Conservation (phyloP, 1,140 invertebrate genomes). For the Anastrepha obliqua region DNA sequence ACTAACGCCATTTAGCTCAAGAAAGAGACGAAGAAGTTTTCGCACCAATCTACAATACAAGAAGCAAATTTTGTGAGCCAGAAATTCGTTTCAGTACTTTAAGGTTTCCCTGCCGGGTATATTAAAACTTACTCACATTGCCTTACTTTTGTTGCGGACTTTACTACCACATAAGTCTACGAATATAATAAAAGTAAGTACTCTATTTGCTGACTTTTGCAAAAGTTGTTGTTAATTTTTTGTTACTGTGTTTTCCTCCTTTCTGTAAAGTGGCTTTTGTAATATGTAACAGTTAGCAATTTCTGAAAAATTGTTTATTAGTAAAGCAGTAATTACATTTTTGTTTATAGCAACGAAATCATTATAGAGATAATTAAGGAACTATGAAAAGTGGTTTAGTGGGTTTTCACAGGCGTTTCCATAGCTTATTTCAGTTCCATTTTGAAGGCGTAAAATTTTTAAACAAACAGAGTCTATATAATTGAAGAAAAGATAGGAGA, state of each 20-base stretch:
- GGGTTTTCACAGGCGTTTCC: neutral
- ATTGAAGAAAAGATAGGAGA: too few relatives aligned
- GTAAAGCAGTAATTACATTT: neutral
- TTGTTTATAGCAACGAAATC: conserved; percentile 41
- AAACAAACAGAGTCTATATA: neutral
- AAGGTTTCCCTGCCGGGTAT: too few relatives aligned
- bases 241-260: neutral
- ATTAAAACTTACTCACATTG: too few relatives aligned
- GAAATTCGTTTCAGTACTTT: too few relatives aligned
- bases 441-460: neutral
- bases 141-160: neutral
- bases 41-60: too few relatives aligned
- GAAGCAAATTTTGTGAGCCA: too few relatives aligned
- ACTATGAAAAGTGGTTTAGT: conserved; percentile 4
- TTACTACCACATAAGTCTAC: neutral
- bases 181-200: neutral
- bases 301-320: conserved; percentile 38
- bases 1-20: too few relatives aligned
- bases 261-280: conserved; percentile 7
- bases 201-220: conserved; percentile 27
- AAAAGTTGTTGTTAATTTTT: neutral
- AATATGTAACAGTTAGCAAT: conserved; percentile 2
- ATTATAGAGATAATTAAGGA: conserved; percentile 33
- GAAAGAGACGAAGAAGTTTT: too few relatives aligned
- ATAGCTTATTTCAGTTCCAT: neutral